Evolutionary conservation across 2,113 vertebrate species (phyloP), one percentile per base, ranked within the genome.

Genomic region (Dipodomys ordii): DNA sequence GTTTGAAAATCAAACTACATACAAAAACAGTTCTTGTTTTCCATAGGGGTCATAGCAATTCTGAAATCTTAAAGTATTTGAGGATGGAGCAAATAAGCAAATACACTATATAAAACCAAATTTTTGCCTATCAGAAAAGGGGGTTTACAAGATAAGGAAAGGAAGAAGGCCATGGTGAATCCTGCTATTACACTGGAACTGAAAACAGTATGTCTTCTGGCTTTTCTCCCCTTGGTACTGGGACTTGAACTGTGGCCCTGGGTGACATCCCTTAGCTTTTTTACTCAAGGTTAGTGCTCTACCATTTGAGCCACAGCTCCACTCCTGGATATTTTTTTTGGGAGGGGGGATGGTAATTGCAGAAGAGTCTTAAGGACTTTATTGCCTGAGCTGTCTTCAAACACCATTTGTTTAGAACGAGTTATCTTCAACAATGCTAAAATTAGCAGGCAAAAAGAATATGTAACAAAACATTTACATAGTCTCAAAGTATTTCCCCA

Each of bases 361-460:
- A 53, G 49, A 18, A 16, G 15, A 57, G 53, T 57, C 53, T 57
- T 13, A 57, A 4, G 53, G 53, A 57, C 53, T 57, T 57, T 19
- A 11, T 13, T 57, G 53, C 53, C 53, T 57, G 15, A 4, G 53
- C 53, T 57, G 53, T 9, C 49, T 53, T 53, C 49, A 53, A 53
- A 53, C 39, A 39, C 39, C 39, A 39, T 53, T 6, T 77, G 22
- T 79, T 85, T 85, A 7, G 69, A 28, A 18, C 32, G 91, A 49
- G 2, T 39, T 80, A 64, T 77, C 80, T 92, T 82, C 27, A 88
- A 49, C 8, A 80, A 88, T 62, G 53, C 60, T 86, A 94, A 76
- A 94, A 71, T 93, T 32, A 94, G 83, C 64, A 23, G 25, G 69
- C 72, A 49, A 77, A 79, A 91, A 87, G n/a, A 77, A 71, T 65